These are phyloP conservation scores for Deilephila elpenor DNA, from an alignment of 2,888 invertebrate genomes.

Conservation along the genomic window DNA sequence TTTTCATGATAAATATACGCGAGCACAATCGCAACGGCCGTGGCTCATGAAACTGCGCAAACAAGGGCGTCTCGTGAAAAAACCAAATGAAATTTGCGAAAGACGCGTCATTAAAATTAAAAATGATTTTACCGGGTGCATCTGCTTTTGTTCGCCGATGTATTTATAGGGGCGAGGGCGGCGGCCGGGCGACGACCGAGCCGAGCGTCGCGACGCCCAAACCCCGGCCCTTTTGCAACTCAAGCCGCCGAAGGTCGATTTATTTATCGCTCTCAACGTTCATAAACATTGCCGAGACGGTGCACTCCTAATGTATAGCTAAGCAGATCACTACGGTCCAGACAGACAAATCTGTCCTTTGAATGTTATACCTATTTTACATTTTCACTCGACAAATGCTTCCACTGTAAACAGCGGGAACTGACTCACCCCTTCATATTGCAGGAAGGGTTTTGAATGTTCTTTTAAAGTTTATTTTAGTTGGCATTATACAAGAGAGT, in stretches of 20 bases:
- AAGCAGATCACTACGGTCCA: conserved; percentile 1
- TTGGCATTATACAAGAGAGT: background rate
- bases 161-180: conserved; percentile 73
- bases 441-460: background rate
- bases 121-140: conserved; percentile 64
- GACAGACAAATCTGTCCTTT: conserved; percentile 15
- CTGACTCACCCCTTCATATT: background rate
- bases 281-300: conserved; percentile 19
- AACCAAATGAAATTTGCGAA: conserved; percentile 59
- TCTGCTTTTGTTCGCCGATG: conserved; percentile 61
- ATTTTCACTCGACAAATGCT: background rate
- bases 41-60: conserved; percentile 16
- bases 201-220: conserved; percentile 30
- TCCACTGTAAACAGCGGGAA: background rate
- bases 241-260: conserved; percentile 28
- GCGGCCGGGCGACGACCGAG: conserved; percentile 48
- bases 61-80: conserved; percentile 12
- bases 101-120: conserved; percentile 64
- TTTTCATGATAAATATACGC: conserved; percentile 1
- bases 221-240: conserved; percentile 29
- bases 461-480: background rate
- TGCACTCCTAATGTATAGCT: conserved; percentile 14
- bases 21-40: conserved; percentile 7
- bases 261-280: conserved; percentile 28
- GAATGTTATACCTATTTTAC: conserved; percentile 9